Evolutionary conservation across 2,888 invertebrate species (phyloP).

Genomic region (Polylopha cassiicola): DNA sequence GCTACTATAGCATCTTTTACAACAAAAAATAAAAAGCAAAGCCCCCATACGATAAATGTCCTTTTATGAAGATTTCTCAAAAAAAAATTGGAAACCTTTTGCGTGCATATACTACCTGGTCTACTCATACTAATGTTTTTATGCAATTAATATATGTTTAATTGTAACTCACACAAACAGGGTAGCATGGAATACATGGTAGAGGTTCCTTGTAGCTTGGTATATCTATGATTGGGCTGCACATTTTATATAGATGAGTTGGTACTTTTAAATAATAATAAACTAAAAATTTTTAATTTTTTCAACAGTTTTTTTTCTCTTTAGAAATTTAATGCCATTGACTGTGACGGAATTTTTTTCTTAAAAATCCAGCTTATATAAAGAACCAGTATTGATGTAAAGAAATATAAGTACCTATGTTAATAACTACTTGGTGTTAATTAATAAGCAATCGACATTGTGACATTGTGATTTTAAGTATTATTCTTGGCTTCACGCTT

Average conservation of each 20-base stretch:
- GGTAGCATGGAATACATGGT: slow-evolving; percentile 46
- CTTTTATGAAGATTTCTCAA: no score
- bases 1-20: no score
- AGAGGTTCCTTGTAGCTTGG: slow-evolving; percentile 57
- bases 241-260: slow-evolving; percentile 35
- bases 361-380: no score
- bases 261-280: no score
- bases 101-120: neutral
- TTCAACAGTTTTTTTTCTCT: neutral
- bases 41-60: no score
- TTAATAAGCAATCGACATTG: neutral
- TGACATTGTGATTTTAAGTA: slow-evolving; percentile 3
- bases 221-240: slow-evolving; percentile 44
- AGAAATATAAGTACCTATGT: no score
- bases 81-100: neutral
- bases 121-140: neutral
- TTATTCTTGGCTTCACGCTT: neutral
- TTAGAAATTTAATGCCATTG: no score
- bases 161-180: slow-evolving; percentile 41
- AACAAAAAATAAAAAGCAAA: no score
- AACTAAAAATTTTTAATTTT: neutral
- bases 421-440: no score
- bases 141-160: neutral
- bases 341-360: no score
- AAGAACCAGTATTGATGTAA: no score